Conservation (phyloP, 1,140 invertebrate genomes). For the Drosophila dunni region DNA sequence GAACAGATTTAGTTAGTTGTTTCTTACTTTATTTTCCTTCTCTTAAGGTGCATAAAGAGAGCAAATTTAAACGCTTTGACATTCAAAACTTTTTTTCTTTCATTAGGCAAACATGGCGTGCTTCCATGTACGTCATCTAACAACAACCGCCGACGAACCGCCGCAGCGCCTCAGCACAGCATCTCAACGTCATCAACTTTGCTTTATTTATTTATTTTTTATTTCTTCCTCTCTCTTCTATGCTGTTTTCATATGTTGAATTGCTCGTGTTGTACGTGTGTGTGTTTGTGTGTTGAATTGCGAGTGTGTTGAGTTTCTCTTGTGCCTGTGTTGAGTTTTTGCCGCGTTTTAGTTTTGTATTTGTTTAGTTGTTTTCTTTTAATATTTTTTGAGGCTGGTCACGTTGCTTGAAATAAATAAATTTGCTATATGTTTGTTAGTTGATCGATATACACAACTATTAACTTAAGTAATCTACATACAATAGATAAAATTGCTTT, state of each 20-base stretch:
- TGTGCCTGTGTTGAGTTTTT: conserved; percentile 53
- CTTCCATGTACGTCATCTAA: neutral
- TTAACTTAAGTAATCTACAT: neutral
- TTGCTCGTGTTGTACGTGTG: conserved; percentile 29
- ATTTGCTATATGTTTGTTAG: too few relatives aligned
- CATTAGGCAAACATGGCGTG: neutral
- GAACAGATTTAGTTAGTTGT: too few relatives aligned
- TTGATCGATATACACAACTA: too few relatives aligned
- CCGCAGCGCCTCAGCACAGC: neutral
- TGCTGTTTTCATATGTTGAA: conserved; percentile 31
- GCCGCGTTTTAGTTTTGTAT: conserved; percentile 55
- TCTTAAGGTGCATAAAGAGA: too few relatives aligned
- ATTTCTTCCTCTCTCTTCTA: neutral
- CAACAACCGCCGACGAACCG: neutral
- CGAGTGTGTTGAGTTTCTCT: conserved; percentile 39
- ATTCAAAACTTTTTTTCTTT: neutral
- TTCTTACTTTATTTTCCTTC: too few relatives aligned
- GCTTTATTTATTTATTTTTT: conserved; percentile 1
- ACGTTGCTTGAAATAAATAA: too few relatives aligned
- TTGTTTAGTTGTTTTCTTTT: conserved; percentile 15
- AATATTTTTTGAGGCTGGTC: conserved; percentile 46
- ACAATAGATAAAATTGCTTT: conserved; percentile 31
- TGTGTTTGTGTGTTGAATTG: neutral
- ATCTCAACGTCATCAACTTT: conserved; percentile 21
- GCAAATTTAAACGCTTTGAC: too few relatives aligned